A percentile compares a stretch with the other conserved stretches of the same genome.
Evolutionary conservation across 1,140 invertebrate genomes (phyloP).

Genomic region (Leptopilina boulardi): DNA sequence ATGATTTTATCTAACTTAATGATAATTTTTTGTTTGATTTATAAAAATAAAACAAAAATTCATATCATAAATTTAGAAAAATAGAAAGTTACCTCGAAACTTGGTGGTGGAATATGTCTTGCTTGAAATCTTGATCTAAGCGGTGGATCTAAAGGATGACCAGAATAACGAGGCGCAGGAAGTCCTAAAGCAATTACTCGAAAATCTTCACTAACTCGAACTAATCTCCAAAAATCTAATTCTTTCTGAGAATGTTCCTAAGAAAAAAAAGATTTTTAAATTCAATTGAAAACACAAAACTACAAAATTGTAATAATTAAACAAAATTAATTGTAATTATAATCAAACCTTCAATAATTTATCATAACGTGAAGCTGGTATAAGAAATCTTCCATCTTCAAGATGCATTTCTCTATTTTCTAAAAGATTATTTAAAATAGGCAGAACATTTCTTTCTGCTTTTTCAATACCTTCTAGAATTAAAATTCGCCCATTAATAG

Average conservation of each 20-base stretch:
- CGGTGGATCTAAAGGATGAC: constrained; percentile 96
- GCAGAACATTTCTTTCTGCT: constrained; percentile 96
- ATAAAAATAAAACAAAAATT: too few relatives aligned
- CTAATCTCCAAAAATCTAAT: constrained; percentile 90
- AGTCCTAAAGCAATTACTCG: constrained; percentile 93
- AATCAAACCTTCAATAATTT: constrained; percentile 86
- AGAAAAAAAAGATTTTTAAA: constrained; percentile 49
- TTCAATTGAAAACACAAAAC: constrained; percentile 36
- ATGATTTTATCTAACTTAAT: constrained; percentile 9
- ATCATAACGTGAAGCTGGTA: constrained; percentile 92
- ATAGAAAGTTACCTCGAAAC: constrained; percentile 78
- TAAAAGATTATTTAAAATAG: constrained; percentile 98
- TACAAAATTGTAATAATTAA: background rate
- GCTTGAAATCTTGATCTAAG: constrained; percentile 96
- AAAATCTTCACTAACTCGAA: constrained; percentile 94
- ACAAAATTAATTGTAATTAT: constrained; percentile 31
- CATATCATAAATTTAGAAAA: too few relatives aligned
- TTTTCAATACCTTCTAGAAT: constrained; percentile 98
- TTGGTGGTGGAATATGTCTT: constrained; percentile 83
- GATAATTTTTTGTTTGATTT: background rate
- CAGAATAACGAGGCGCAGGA: constrained; percentile 90
- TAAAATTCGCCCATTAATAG: constrained; percentile 90
- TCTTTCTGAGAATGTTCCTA: constrained; percentile 87
- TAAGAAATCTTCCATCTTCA: constrained; percentile 96
- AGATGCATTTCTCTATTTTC: constrained; percentile 99